Conservation (phyloP, 2,113 vertebrate genomes). For the Menidia beryllina region DNA sequence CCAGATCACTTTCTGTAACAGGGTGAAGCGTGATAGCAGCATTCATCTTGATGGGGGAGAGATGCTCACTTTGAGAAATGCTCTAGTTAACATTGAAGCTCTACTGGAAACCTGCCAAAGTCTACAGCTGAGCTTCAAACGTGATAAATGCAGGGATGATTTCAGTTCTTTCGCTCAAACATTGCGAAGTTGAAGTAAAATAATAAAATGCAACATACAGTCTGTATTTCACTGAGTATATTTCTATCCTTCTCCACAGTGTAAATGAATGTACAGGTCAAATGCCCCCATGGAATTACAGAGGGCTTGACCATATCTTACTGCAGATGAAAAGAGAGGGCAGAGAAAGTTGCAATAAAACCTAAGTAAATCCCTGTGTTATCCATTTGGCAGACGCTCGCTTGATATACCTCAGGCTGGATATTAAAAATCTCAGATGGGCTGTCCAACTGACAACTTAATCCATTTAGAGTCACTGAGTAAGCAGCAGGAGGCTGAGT, state of each 20-base stretch:
- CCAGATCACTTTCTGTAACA: not conserved
- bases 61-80: too few relatives aligned
- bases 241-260: slow-evolving; percentile 37
- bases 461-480: slow-evolving; percentile 79
- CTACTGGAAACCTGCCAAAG: slow-evolving; percentile 15
- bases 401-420: slow-evolving; percentile 75
- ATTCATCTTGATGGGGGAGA: not conserved
- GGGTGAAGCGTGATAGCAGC: not conserved
- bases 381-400: slow-evolving; percentile 63
- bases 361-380: slow-evolving; percentile 76
- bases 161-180: slow-evolving; percentile 19
- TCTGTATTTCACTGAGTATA: slow-evolving; percentile 19
- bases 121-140: slow-evolving; percentile 6
- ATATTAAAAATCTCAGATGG: slow-evolving; percentile 80
- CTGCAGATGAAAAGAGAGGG: slow-evolving; percentile 45
- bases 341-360: slow-evolving; percentile 72
- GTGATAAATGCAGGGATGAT: not conserved
- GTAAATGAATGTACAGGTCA: slow-evolving; percentile 60
- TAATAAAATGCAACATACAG: slow-evolving; percentile 34
- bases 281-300: slow-evolving; percentile 54
- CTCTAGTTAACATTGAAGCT: not conserved
- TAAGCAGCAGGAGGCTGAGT: slow-evolving; percentile 69
- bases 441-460: slow-evolving; percentile 80
- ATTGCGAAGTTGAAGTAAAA: slow-evolving; percentile 18
- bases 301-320: slow-evolving; percentile 53